Percentiles rank a stretch among this genome's conserved stretches.
Conservation (phyloP, 2,888 invertebrate species). For the Synanthedon andrenaeformis region DNA sequence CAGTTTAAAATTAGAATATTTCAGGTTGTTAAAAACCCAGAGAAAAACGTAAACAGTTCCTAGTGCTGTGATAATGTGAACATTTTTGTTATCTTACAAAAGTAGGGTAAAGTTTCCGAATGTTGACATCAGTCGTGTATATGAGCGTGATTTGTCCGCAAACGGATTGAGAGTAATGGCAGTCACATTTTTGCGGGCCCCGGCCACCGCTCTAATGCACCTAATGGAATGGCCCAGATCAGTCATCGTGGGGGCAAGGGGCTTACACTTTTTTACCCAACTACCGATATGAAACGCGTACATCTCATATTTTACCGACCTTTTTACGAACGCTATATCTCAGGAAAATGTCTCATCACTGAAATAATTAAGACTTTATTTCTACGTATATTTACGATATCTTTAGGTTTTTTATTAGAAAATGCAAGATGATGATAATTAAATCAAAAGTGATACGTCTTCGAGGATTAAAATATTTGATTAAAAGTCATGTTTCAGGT, state of each 20-base stretch:
- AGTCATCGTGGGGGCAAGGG: conserved; percentile 9
- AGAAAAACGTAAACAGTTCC: no score
- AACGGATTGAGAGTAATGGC: conserved; percentile 24
- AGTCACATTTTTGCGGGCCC: conserved; percentile 16
- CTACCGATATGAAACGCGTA: conserved; percentile 11
- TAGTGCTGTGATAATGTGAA: no score
- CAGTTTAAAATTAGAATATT: no score
- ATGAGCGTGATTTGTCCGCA: conserved; percentile 20
- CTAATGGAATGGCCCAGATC: conserved; percentile 24
- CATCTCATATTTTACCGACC: neutral
- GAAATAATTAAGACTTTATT: no score
- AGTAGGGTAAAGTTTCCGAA: neutral
- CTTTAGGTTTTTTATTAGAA: no score
- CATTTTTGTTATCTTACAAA: neutral
- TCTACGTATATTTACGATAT: no score
- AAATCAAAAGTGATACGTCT: no score
- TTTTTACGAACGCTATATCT: neutral
- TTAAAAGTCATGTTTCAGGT: no score
- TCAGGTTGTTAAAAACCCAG: no score
- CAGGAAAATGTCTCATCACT: no score
- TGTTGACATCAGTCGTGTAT: conserved; percentile 6
- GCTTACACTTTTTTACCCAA: conserved; percentile 9
- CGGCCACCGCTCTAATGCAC: conserved; percentile 10
- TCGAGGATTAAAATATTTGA: no score
- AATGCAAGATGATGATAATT: no score